Percentiles rank a stretch among this genome's conserved stretches.
These are phyloP conservation scores for Xylophagus ater DNA, from an alignment of 2,888 invertebrate genomes.

Conservation along the genomic window DNA sequence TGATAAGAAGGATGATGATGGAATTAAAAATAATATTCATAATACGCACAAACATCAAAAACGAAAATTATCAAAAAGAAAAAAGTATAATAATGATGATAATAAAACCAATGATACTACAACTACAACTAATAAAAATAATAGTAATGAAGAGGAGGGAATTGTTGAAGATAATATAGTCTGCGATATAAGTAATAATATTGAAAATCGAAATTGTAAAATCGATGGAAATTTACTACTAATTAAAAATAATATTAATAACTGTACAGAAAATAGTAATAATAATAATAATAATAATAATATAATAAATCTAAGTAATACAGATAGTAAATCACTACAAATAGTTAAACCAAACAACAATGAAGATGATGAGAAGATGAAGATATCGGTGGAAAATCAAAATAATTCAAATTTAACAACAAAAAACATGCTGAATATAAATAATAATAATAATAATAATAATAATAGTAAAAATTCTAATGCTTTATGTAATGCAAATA, in stretches of 20 bases:
- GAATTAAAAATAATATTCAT: background rate
- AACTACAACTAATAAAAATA: constrained; percentile 2
- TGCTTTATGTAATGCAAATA: too few relatives aligned
- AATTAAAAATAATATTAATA: background rate
- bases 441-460: constrained; percentile 5
- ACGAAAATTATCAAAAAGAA: background rate
- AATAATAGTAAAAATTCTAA: background rate
- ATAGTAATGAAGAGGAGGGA: constrained; percentile 16
- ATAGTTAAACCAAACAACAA: background rate
- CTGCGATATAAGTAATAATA: constrained; percentile 1
- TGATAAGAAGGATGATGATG: background rate
- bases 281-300: background rate
- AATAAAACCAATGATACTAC: constrained; percentile 3
- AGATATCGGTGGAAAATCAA: too few relatives aligned
- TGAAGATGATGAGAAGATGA: background rate
- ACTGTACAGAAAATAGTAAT: background rate
- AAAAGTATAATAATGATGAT: background rate
- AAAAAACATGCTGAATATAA: constrained; percentile 1
- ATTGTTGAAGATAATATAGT: background rate
- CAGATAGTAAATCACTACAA: constrained; percentile 1
- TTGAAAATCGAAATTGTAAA: background rate
- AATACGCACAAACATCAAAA: constrained; percentile 4
- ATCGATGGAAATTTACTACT: background rate
- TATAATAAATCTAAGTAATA: background rate
- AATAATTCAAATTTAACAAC: background rate